These are phyloP conservation scores for Lutjanus campechanus DNA, from an alignment of 2,797 vertebrate genomes.

Conservation along the genomic window DNA sequence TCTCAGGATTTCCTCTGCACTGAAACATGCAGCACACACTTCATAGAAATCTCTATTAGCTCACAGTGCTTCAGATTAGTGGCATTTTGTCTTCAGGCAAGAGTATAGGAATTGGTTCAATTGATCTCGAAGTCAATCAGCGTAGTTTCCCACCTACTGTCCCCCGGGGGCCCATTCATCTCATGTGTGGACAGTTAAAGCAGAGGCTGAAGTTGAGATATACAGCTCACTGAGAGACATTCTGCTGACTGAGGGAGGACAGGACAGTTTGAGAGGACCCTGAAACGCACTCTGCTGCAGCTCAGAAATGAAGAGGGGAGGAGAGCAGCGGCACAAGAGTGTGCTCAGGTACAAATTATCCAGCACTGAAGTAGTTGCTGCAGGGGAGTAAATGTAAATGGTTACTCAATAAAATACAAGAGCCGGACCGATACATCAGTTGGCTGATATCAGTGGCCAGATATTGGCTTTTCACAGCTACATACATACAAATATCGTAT, in stretches of 20 bases:
- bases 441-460: too few species aligned
- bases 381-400: constrained; percentile 24
- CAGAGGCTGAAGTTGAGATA: constrained; percentile 48
- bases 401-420: constrained; percentile 41
- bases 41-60: constrained; percentile 12
- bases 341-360: not conserved
- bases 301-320: constrained; percentile 17
- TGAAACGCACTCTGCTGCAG: constrained; percentile 43
- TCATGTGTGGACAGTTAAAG: constrained; percentile 52
- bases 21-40: constrained; percentile 14
- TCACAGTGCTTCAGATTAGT: constrained; percentile 26
- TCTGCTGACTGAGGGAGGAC: constrained; percentile 55
- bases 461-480: too few species aligned
- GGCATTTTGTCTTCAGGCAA: constrained; percentile 35
- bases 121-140: constrained; percentile 52
- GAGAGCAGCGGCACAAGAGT: constrained; percentile 5
- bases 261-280: constrained; percentile 47
- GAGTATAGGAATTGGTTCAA: constrained; percentile 34
- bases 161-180: constrained; percentile 48
- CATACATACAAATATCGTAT: too few species aligned
- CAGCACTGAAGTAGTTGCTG: constrained; percentile 30
- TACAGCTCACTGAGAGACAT: constrained; percentile 48
- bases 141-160: constrained; percentile 31
- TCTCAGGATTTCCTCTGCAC: not conserved
- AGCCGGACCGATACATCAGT: too few species aligned